phyloP scores from a whole-genome alignment of 2,113 vertebrate species.

The Podiceps cristatus region DNA sequence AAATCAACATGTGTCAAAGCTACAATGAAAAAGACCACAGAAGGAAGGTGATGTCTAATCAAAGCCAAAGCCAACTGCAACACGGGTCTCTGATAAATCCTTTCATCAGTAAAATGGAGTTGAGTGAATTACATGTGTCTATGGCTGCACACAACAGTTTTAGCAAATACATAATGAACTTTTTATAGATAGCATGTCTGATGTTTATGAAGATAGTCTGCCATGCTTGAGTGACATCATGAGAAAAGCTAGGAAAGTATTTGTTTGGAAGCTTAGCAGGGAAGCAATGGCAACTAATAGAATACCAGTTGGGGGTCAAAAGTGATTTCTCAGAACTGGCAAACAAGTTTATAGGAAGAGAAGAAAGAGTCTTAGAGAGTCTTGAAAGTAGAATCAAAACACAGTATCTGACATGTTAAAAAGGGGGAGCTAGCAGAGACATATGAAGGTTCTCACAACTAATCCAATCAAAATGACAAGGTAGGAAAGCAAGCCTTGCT shows the following conservation, averaged over 20 bases:
- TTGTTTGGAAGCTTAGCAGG: background rate
- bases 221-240: background rate
- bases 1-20: background rate
- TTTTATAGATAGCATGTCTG: background rate
- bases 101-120: background rate
- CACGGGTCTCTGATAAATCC: background rate
- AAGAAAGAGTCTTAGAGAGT: background rate
- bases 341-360: background rate
- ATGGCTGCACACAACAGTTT: background rate
- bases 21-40: background rate
- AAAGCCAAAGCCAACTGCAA: background rate
- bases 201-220: background rate
- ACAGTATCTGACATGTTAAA: background rate
- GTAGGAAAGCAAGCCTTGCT: background rate
- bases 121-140: background rate
- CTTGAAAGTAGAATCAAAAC: background rate
- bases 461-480: background rate
- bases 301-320: background rate
- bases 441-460: background rate
- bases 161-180: fast-evolving
- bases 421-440: fast-evolving
- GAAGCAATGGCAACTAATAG: background rate
- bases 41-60: background rate
- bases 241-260: background rate
- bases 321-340: background rate